Evolutionary conservation across 2,113 vertebrate species (phyloP).

Genomic region (Eolophus roseicapilla): DNA sequence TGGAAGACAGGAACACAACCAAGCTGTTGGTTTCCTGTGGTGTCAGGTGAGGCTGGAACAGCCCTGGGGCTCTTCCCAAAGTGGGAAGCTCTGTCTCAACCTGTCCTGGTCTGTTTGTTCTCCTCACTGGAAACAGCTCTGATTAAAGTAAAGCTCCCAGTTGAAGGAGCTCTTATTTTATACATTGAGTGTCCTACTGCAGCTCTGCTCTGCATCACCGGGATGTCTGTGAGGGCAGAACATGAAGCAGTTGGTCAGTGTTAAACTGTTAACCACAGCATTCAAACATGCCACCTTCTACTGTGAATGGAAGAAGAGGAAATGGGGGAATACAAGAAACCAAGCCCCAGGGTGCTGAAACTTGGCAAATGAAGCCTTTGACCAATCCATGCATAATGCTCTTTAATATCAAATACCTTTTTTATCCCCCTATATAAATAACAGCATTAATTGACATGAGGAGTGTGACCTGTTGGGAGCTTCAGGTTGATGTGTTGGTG

Average conservation of each 20-base stretch:
- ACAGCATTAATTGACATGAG: not conserved
- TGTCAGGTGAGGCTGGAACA: not conserved
- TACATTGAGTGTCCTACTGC: not conserved
- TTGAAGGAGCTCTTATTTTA: not conserved
- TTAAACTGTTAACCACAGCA: not conserved
- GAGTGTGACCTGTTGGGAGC: not conserved
- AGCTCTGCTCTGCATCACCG: not conserved
- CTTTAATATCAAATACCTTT: not conserved
- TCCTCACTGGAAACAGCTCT: not conserved
- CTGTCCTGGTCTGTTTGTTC: not conserved
- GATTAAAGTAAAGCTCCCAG: not conserved
- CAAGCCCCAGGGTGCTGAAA: not conserved
- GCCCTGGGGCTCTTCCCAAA: not conserved
- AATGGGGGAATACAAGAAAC: not conserved
- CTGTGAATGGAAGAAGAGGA: not conserved
- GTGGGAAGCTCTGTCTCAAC: not conserved
- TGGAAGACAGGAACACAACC: fast-evolving
- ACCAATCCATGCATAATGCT: not conserved
- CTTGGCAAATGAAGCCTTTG: not conserved
- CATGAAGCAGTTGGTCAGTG: not conserved
- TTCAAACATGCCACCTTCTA: not conserved
- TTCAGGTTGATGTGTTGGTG: not conserved
- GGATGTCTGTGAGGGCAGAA: not conserved
- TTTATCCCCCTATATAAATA: fast-evolving
- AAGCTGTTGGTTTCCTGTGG: fast-evolving